Evolutionary conservation across 2,888 invertebrate species (phyloP).

Genomic region (Pediacus dermestoides): DNA sequence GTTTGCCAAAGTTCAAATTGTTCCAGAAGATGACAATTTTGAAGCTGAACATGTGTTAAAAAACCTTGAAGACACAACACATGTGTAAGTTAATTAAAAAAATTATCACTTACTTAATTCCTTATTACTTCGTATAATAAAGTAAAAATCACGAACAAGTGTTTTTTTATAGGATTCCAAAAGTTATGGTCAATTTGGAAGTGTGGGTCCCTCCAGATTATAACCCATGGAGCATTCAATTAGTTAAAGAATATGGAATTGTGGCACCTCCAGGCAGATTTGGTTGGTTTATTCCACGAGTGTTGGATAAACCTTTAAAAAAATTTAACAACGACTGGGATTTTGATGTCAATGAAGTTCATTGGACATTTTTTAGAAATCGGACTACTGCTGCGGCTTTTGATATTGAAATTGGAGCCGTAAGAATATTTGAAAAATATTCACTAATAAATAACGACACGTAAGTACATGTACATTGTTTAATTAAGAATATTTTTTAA

Average conservation of each 20-base stretch:
- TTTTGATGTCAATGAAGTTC: slow-evolving; percentile 35
- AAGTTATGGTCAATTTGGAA: slow-evolving; percentile 64
- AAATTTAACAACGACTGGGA: slow-evolving; percentile 32
- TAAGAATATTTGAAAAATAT: too few relatives aligned
- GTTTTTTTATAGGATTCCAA: too few relatives aligned
- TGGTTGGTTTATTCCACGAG: slow-evolving; percentile 62
- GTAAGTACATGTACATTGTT: too few relatives aligned
- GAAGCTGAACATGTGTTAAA: slow-evolving; percentile 42
- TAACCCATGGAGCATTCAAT: slow-evolving; percentile 52
- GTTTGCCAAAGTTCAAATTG: slow-evolving; percentile 49
- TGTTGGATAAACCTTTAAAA: slow-evolving; percentile 38
- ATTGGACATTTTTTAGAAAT: slow-evolving; percentile 57
- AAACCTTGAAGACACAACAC: too few relatives aligned
- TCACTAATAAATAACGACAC: too few relatives aligned
- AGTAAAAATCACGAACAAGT: too few relatives aligned
- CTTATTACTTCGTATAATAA: too few relatives aligned
- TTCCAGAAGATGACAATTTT: slow-evolving; percentile 50
- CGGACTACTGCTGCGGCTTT: slow-evolving; percentile 51
- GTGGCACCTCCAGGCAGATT: slow-evolving; percentile 57
- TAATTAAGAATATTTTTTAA: too few relatives aligned
- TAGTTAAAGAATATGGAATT: slow-evolving; percentile 54
- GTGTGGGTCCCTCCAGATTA: slow-evolving; percentile 65
- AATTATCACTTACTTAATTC: too few relatives aligned
- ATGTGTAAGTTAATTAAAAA: too few relatives aligned
- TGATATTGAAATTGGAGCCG: slow-evolving; percentile 50